Percentiles rank a stretch among this genome's conserved stretches.
These are phyloP conservation scores for Melipona bicolor DNA, from an alignment of 2,888 invertebrate species.

Conservation along the genomic window DNA sequence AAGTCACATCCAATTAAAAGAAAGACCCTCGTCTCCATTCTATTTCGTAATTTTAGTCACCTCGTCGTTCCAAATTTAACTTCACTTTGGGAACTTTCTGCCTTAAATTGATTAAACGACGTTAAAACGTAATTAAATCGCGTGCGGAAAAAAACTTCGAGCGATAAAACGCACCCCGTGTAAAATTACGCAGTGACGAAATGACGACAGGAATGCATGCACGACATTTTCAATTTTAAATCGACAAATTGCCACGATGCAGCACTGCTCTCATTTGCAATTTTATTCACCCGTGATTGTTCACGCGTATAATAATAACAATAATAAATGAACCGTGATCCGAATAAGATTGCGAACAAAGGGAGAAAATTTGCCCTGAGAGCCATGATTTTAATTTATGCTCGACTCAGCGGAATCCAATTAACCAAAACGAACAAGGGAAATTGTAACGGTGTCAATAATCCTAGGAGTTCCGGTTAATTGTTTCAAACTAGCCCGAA, in stretches of 20 bases:
- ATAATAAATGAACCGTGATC: neutral
- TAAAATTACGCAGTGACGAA: too few relatives aligned
- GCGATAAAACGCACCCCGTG: too few relatives aligned
- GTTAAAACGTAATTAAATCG: too few relatives aligned
- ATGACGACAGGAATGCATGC: too few relatives aligned
- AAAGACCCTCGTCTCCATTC: too few relatives aligned
- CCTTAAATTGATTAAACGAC: too few relatives aligned
- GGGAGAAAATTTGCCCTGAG: neutral
- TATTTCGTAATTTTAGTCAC: too few relatives aligned
- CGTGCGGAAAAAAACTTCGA: too few relatives aligned
- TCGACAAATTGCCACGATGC: neutral
- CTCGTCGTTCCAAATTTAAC: too few relatives aligned
- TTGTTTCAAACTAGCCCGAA: slow-evolving; percentile 16
- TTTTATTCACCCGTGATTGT: neutral
- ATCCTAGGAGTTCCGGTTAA: slow-evolving; percentile 7
- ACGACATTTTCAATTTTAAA: too few relatives aligned
- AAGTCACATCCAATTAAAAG: too few relatives aligned
- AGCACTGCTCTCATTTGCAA: neutral
- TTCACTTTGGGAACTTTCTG: too few relatives aligned
- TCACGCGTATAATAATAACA: neutral
- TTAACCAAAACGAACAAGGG: slow-evolving; percentile 19
- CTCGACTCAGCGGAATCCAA: neutral
- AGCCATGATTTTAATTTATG: neutral
- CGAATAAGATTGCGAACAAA: neutral
- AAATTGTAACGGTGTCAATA: slow-evolving; percentile 14